Percentiles rank a stretch among this genome's conserved stretches.
Conservation (phyloP, 2,888 invertebrate species). For the Bombylius major region DNA sequence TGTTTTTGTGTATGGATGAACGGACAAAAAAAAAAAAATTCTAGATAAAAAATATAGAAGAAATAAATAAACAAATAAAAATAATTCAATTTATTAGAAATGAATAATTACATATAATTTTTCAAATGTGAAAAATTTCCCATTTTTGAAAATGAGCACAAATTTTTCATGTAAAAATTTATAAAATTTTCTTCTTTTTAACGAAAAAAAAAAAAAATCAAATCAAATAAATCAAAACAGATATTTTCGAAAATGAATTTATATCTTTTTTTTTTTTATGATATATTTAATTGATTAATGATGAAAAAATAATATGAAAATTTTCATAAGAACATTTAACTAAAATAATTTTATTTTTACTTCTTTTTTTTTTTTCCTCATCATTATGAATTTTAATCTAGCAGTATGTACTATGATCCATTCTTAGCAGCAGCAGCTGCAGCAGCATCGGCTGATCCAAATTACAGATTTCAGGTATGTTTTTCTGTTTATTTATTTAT, state of each 20-base stretch:
- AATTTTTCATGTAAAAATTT: too few species aligned
- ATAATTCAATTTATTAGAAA: too few species aligned
- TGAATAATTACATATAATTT: too few species aligned
- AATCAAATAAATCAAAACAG: too few species aligned
- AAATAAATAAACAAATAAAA: not conserved
- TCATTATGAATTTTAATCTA: conserved; percentile 11
- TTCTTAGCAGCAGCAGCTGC: conserved; percentile 83
- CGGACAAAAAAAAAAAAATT: not conserved
- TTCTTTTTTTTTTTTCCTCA: conserved; percentile 2
- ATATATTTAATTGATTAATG: too few species aligned
- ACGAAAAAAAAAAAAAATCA: not conserved
- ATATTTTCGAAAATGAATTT: too few species aligned
- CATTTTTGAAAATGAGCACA: not conserved
- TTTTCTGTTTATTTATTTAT: not conserved
- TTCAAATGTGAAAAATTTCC: too few species aligned
- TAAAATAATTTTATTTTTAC: not conserved
- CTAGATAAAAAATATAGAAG: not conserved
- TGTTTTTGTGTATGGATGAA: too few species aligned
- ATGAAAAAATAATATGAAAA: too few species aligned
- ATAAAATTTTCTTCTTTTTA: not conserved
- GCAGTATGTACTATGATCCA: conserved; percentile 89
- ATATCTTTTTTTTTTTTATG: too few species aligned
- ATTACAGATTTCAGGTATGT: conserved; percentile 82
- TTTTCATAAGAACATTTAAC: not conserved
- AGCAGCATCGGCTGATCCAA: conserved; percentile 59